These are phyloP conservation scores for Phyllostomus hastatus DNA, from an alignment of 2,113 vertebrate species.

Conservation along the genomic window DNA sequence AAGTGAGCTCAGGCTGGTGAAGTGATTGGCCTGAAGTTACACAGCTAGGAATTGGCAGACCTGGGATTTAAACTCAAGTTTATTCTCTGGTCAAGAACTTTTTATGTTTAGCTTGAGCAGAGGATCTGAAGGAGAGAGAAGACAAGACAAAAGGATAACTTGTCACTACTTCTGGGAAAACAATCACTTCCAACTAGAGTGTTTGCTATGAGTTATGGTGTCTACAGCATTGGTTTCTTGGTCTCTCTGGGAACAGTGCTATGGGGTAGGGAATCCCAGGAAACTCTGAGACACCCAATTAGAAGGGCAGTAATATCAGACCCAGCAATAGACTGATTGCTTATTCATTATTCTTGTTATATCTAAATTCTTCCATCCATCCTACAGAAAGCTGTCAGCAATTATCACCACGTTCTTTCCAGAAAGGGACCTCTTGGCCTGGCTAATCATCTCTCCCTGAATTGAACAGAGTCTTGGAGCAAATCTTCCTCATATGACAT, in stretches of 20 bases:
- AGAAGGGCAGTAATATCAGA: conserved; percentile 47
- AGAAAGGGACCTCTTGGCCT: conserved; percentile 19
- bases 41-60: background rate
- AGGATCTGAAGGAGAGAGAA: background rate
- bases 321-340: conserved; percentile 48
- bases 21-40: background rate
- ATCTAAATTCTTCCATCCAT: conserved; percentile 16
- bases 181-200: background rate
- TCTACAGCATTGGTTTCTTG: background rate
- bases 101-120: background rate
- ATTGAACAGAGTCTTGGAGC: background rate
- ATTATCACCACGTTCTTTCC: background rate
- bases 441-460: background rate
- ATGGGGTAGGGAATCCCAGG: conserved; percentile 33
- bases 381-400: conserved; percentile 3
- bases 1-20: background rate
- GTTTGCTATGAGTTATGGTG: background rate
- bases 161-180: background rate
- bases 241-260: background rate
- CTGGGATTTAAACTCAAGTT: background rate
- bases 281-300: conserved; percentile 36
- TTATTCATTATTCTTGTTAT: conserved; percentile 51
- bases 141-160: background rate
- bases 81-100: background rate
- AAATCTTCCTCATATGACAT: conserved; percentile 28